These are phyloP conservation scores for Ellobium chinense DNA, from an alignment of 2,888 invertebrate genomes.

Conservation along the genomic window DNA sequence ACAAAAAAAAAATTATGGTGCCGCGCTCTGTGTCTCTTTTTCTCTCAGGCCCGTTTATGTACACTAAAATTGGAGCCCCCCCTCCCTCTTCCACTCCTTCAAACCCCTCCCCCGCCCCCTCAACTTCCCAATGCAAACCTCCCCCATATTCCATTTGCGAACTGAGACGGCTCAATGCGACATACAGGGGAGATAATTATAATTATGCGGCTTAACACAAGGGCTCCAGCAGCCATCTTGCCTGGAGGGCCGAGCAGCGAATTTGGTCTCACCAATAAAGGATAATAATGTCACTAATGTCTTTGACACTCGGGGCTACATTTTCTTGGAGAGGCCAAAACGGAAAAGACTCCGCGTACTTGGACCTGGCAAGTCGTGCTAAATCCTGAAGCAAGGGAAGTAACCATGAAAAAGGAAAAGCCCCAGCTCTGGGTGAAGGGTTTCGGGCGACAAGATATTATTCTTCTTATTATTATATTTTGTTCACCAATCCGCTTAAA, in stretches of 20 bases:
- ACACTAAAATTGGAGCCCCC: too few relatives aligned
- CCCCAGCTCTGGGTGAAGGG: background rate
- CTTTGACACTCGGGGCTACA: constrained; percentile 11
- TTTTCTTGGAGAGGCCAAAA: background rate
- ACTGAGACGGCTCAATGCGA: background rate
- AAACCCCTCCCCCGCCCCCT: background rate
- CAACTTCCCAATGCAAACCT: too few relatives aligned
- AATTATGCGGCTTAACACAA: constrained; percentile 19
- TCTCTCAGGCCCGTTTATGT: too few relatives aligned
- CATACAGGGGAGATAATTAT: constrained; percentile 23
- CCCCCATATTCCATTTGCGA: background rate
- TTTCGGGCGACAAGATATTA: background rate
- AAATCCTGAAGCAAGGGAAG: constrained; percentile 23
- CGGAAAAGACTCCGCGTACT: background rate
- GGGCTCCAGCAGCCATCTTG: background rate
- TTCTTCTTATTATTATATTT: too few relatives aligned
- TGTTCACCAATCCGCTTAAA: constrained; percentile 34
- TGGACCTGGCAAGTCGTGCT: background rate
- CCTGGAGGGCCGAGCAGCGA: constrained; percentile 11
- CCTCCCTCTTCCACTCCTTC: background rate
- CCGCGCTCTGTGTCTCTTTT: too few relatives aligned
- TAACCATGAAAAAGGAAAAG: constrained; percentile 27
- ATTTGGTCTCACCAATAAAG: constrained; percentile 13
- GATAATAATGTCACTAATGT: constrained; percentile 26
- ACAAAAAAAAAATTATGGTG: too few relatives aligned